Conservation (phyloP, 2,797 vertebrate species). For the Manis crassicaudata region DNA sequence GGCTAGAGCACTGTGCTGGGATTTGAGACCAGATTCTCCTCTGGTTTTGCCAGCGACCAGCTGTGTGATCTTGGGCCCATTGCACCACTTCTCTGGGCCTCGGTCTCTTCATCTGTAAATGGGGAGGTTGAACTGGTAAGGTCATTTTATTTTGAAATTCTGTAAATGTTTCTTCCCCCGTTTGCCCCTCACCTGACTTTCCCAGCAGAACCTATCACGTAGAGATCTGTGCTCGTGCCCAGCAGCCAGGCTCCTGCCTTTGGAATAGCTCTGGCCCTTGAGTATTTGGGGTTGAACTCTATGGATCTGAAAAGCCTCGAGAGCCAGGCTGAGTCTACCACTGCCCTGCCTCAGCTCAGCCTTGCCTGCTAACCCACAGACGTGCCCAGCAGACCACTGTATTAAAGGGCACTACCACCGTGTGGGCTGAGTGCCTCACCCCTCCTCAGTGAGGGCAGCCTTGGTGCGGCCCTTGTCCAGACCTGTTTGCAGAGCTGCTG, state of each 20-base stretch:
- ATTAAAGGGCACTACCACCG: not conserved
- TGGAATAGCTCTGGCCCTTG: not conserved
- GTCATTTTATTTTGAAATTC: not conserved
- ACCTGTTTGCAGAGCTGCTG: not conserved
- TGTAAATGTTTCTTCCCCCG: not conserved
- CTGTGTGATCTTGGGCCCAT: not conserved
- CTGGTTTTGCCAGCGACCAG: not conserved
- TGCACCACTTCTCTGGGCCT: not conserved
- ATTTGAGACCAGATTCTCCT: not conserved
- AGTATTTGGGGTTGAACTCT: not conserved
- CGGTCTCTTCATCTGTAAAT: not conserved
- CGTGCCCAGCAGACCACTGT: not conserved
- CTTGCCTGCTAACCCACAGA: not conserved
- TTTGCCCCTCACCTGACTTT: not conserved
- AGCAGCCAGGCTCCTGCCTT: not conserved
- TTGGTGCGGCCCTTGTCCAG: not conserved
- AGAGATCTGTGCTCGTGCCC: not conserved
- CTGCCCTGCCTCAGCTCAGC: not conserved
- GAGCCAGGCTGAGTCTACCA: not conserved
- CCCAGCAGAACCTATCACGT: not conserved
- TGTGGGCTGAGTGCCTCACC: not conserved
- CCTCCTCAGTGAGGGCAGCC: fast-evolving
- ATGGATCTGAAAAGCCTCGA: not conserved
- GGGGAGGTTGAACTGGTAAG: not conserved
- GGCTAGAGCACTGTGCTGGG: not conserved